Conservation (phyloP, 1,140 invertebrate species). For the Sinonovacula constricta region DNA sequence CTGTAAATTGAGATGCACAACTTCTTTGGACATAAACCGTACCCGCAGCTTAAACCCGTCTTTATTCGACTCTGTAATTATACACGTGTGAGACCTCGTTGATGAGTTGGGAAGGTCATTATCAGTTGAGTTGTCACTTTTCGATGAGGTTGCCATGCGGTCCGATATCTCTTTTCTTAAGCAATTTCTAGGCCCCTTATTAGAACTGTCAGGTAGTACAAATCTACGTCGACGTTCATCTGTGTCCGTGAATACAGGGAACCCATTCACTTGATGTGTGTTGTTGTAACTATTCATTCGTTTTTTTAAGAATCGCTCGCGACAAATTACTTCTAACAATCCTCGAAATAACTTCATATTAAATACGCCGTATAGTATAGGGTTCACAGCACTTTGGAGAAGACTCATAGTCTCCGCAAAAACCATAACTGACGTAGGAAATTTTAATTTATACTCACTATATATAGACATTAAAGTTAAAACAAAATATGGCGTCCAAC, state of each 20-base stretch:
- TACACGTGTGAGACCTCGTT: conserved; percentile 44
- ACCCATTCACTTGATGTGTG: conserved; percentile 19
- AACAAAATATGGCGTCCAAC: conserved; percentile 80
- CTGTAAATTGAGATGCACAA: conserved; percentile 30
- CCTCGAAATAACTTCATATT: conserved; percentile 75
- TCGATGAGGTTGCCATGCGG: conserved; percentile 22
- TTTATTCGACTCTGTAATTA: conserved; percentile 69
- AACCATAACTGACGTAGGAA: conserved; percentile 73
- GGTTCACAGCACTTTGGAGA: conserved; percentile 79
- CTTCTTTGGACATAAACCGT: conserved; percentile 65
- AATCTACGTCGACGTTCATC: conserved; percentile 21
- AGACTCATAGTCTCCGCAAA: conserved; percentile 78
- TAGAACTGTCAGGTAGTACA: conserved; percentile 17
- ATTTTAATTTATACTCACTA: conserved; percentile 76
- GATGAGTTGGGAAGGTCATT: conserved; percentile 21
- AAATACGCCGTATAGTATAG: conserved; percentile 79
- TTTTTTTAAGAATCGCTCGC: conserved; percentile 32
- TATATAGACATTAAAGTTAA: conserved; percentile 77
- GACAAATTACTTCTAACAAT: conserved; percentile 68
- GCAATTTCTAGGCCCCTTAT: conserved; percentile 18
- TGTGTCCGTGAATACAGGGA: conserved; percentile 28
- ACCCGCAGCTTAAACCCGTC: conserved; percentile 69
- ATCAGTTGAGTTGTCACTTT: conserved; percentile 51
- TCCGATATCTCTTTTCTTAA: too few species aligned
- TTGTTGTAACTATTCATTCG: conserved; percentile 29